A percentile compares a stretch with the other conserved stretches of the same genome.
Evolutionary conservation across 2,888 invertebrate genomes (phyloP).

Genomic region (Leucophenga montana): DNA sequence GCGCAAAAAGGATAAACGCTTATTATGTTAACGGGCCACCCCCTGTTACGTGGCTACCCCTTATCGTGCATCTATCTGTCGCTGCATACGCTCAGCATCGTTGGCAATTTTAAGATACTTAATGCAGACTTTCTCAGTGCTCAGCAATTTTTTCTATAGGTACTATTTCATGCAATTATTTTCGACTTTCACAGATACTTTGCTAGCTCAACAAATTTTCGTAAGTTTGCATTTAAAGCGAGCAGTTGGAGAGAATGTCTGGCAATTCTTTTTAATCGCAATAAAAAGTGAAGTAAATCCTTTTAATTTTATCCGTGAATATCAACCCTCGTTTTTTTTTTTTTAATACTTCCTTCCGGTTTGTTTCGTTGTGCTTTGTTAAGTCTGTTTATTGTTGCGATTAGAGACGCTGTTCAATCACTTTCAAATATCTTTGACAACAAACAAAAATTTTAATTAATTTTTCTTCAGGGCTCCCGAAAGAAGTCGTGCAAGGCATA

Average conservation of each 20-base stretch:
- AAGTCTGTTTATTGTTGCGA: conserved; percentile 24
- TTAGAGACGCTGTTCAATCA: conserved; percentile 34
- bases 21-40: conserved; percentile 17
- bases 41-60: conserved; percentile 4
- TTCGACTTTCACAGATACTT: conserved; percentile 43
- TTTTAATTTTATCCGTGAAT: background rate
- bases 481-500: background rate
- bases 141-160: conserved; percentile 38
- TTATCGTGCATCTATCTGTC: conserved; percentile 11
- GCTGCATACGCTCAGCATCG: background rate
- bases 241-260: background rate
- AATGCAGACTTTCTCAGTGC: conserved; percentile 7
- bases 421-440: conserved; percentile 25
- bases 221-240: conserved; percentile 43
- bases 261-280: background rate
- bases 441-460: conserved; percentile 3
- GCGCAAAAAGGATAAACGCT: conserved; percentile 44
- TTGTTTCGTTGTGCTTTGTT: conserved; percentile 4
- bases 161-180: conserved; percentile 61
- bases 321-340: conserved; percentile 10
- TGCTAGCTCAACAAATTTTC: conserved; percentile 66
- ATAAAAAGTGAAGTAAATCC: conserved; percentile 9
- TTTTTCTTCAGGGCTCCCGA: background rate
- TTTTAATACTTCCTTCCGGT: conserved; percentile 10
- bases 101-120: background rate